These are phyloP conservation scores for Venustaconcha ellipsiformis DNA, from an alignment of 1,140 invertebrate species.

Conservation along the genomic window DNA sequence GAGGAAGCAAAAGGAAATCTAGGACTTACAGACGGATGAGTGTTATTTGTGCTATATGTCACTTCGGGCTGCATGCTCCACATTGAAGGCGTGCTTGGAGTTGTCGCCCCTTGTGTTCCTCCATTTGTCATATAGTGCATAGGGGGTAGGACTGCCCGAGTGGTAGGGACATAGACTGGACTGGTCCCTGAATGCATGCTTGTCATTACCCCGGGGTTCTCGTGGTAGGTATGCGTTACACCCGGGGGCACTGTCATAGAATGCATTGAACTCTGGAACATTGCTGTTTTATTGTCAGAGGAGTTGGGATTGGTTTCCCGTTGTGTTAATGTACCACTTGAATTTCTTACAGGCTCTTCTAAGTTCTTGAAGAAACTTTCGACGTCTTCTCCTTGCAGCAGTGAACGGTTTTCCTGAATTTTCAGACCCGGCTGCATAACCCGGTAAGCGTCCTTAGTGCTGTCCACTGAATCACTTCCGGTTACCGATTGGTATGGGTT, in stretches of 20 bases:
- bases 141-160: slow-evolving; percentile 54
- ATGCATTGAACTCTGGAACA: slow-evolving; percentile 58
- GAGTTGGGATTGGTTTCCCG: background rate
- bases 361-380: slow-evolving; percentile 60
- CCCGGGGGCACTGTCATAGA: slow-evolving; percentile 41
- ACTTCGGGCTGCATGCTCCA: slow-evolving; percentile 46
- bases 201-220: slow-evolving; percentile 42
- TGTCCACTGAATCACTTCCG: background rate
- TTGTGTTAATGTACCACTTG: background rate
- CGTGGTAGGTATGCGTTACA: slow-evolving; percentile 39
- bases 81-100: slow-evolving; percentile 43
- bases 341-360: slow-evolving; percentile 35
- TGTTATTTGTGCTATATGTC: slow-evolving; percentile 41
- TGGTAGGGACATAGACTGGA: slow-evolving; percentile 65
- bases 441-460: slow-evolving; percentile 23
- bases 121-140: slow-evolving; percentile 59
- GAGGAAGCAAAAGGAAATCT: slow-evolving; percentile 48
- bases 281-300: slow-evolving; percentile 15
- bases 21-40: slow-evolving; percentile 47
- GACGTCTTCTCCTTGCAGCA: slow-evolving; percentile 58
- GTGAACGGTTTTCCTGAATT: slow-evolving; percentile 49
- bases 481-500: slow-evolving; percentile 11
- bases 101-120: slow-evolving; percentile 37
- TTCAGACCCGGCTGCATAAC: slow-evolving; percentile 47
- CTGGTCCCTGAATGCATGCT: slow-evolving; percentile 54